These are phyloP conservation scores for Tetragonisca angustula DNA, from an alignment of 2,888 invertebrate genomes.

Conservation along the genomic window DNA sequence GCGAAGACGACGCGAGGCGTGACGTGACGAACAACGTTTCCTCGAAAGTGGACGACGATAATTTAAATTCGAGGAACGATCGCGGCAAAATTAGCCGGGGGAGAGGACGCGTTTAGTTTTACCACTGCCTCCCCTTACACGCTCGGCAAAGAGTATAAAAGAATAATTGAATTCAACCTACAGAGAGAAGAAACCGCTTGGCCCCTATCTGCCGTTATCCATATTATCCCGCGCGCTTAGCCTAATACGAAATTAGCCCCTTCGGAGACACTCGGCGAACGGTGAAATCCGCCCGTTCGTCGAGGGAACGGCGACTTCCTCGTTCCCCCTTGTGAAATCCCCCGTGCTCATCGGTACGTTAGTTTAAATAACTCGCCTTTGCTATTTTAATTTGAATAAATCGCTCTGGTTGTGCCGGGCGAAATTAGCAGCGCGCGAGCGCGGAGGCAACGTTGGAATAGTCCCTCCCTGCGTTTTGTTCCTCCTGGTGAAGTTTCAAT, in stretches of 20 bases:
- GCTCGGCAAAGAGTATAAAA: conserved; percentile 51
- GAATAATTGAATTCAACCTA: conserved; percentile 64
- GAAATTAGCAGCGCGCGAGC: not conserved
- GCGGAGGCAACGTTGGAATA: no score
- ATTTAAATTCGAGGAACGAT: conserved; percentile 43
- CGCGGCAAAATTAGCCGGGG: conserved; percentile 27
- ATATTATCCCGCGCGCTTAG: conserved; percentile 58
- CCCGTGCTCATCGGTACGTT: conserved; percentile 11
- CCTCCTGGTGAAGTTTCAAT: not conserved
- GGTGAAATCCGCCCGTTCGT: conserved; percentile 39
- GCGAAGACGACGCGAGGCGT: not conserved
- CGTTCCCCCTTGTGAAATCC: conserved; percentile 9
- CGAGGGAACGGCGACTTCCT: conserved; percentile 7
- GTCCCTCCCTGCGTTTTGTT: not conserved
- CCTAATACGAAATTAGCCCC: conserved; percentile 46
- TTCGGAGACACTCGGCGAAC: conserved; percentile 37
- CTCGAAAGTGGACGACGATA: conserved; percentile 14
- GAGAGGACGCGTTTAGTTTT: conserved; percentile 29
- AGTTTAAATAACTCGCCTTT: conserved; percentile 31
- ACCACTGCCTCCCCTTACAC: conserved; percentile 25
- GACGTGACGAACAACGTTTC: not conserved
- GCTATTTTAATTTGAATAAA: conserved; percentile 26
- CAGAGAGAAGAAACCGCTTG: not conserved
- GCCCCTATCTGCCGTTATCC: conserved; percentile 38
- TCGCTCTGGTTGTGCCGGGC: not conserved